Base-by-base conservation (phyloP, 2,113 vertebrate genomes). In the Lichenostomus cassidix region DNA sequence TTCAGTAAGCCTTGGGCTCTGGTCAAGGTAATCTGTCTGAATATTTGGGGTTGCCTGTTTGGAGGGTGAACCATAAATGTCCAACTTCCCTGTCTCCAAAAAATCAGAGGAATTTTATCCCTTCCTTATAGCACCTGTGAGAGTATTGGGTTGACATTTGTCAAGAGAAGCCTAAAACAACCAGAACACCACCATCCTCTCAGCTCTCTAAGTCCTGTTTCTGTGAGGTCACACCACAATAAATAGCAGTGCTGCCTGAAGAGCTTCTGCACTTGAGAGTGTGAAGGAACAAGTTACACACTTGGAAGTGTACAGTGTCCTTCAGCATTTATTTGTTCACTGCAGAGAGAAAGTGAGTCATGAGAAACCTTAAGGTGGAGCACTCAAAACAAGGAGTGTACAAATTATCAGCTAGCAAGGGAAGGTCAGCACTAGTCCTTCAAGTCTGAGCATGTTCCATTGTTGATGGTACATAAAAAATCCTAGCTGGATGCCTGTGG, bases 291-390 rank as follows among this genome's bases (percentile, higher is more conserved):
- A 81, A 53, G 17, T 60, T 80, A 12, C 82, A 79, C 86, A 82
- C 82, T 75, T 74, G 69, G 52, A 92, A 86, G 29, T 81, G 41
- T 73, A n/a, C 74, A 82, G 86, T 67, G 79, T 64, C 60, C 94
- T 92, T 93, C 87, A 62, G 80, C 52, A 64, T 92, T 71, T 90
- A 83, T 89, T 89, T 96, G 74, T 68, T 96, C 89, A 62, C 92
- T 92, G 80, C 81, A 62, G 73, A 96, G 91, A 95, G 92, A 97
- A 96, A 96, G 92, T 97, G 97, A 97, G 94, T 98, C 97, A 97
- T 97, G 92, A 96, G 95, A 96, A 98, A 86, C 78, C 92, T 94
- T 97, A 95, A 98, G 97, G 97, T 93, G 97, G 96, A 97, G 97
- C 81, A 47, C 88, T 84, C 88, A 87, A 95, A 97, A 96, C 94